Evolutionary conservation across 2,797 vertebrate species (phyloP).

Genomic region (Sebastes iracundus): DNA sequence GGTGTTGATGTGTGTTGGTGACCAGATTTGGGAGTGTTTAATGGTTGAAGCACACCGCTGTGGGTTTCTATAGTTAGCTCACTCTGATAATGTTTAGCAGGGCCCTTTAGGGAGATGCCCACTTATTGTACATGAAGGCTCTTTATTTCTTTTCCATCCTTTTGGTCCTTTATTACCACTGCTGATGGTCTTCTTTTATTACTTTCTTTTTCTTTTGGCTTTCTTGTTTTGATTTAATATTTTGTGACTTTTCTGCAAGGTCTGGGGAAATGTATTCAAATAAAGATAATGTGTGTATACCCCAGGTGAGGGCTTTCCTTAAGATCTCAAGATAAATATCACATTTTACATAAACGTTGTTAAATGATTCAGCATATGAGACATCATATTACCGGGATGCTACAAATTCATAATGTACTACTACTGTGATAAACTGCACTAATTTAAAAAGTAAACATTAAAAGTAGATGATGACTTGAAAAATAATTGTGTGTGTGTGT

Average conservation of each 20-base stretch:
- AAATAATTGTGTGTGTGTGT: background rate
- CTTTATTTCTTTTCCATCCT: background rate
- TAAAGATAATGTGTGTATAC: background rate
- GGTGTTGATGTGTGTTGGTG: conserved; percentile 66
- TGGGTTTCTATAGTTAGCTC: conserved; percentile 49
- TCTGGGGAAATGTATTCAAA: background rate
- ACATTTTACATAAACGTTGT: background rate
- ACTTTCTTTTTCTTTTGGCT: background rate
- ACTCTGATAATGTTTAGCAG: conserved; percentile 5
- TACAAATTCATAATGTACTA: background rate
- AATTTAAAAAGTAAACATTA: background rate
- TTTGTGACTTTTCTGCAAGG: background rate
- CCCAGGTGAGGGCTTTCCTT: background rate
- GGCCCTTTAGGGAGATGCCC: conserved; percentile 16
- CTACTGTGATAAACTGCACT: background rate
- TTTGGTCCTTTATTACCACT: background rate
- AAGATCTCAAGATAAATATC: background rate
- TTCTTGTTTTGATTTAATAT: background rate
- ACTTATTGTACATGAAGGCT: background rate
- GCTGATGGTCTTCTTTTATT: background rate
- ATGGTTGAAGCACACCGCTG: conserved; percentile 70
- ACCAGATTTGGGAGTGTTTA: conserved; percentile 72
- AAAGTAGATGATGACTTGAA: background rate
- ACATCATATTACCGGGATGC: background rate
- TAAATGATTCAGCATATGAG: background rate